Evolutionary conservation across 2,113 vertebrate genomes (phyloP).

Genomic region (Leucosticte australis): DNA sequence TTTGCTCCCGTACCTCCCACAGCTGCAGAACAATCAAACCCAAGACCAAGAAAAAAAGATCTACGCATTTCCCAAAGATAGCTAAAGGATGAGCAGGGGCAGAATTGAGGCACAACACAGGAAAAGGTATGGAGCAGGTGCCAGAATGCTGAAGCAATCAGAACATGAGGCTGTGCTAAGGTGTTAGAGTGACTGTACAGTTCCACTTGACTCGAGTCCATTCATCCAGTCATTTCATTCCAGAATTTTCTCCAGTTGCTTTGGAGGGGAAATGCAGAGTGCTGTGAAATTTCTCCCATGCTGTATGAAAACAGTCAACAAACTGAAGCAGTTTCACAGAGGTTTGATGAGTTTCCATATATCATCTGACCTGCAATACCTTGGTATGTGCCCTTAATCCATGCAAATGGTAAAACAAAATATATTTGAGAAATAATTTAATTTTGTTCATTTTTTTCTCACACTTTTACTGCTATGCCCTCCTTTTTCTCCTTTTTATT

Average conservation of each 20-base stretch:
- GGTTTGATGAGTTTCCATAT: not conserved
- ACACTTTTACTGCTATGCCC: accelerated
- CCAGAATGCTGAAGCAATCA: not conserved
- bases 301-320: not conserved
- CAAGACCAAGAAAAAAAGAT: not conserved
- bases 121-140: not conserved
- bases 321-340: not conserved
- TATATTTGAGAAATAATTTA: not conserved
- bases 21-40: not conserved
- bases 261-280: not conserved
- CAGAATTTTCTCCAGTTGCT: not conserved
- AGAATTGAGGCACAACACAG: not conserved
- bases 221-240: not conserved
- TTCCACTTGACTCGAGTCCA: not conserved
- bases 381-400: not conserved
- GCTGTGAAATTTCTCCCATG: not conserved
- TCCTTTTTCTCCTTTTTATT: not conserved
- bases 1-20: not conserved
- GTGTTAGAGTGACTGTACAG: too few relatives aligned
- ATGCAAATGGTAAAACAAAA: not conserved
- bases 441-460: not conserved
- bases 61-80: accelerated
- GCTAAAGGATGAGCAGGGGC: not conserved
- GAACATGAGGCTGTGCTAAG: not conserved
- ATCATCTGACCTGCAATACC: not conserved